Evolutionary conservation across 2,888 invertebrate species (phyloP), one percentile per base, ranked within the genome.

Genomic region (Mycogona germanica): DNA sequence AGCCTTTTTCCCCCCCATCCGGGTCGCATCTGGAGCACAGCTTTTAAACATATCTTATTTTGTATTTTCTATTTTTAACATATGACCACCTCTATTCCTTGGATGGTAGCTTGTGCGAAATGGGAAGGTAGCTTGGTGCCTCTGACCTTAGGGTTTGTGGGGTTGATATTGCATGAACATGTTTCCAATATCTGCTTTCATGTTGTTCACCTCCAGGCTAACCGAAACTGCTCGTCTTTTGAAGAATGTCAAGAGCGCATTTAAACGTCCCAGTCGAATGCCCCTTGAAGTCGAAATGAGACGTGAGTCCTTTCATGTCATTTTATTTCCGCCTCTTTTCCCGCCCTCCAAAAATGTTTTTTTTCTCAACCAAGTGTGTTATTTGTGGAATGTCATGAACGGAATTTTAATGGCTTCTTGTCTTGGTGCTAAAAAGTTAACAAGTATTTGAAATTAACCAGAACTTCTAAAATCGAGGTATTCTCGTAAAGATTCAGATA

Each of bases 151-250:
- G n/a, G n/a, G n/a, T n/a, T n/a, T n/a, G n/a, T n/a, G n/a, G n/a
- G n/a, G n/a, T n/a, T n/a, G n/a, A n/a, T n/a, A n/a, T n/a, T n/a
- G n/a, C n/a, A n/a, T n/a, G n/a, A n/a, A n/a, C n/a, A n/a, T n/a
- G n/a, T n/a, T n/a, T n/a, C n/a, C n/a, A n/a, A n/a, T n/a, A n/a
- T n/a, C n/a, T 32, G 35, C 9, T 32, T 32, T 32, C 9, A 32
- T 9, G 7, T 41, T 17, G 41, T 14, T 41, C 12, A 55, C 40
- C 76, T 78, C 71, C 82, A 92, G 91, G 82, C 83, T 92, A 75
- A 89, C 91, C 75, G 95, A 96, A 82, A 93, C 92, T 69, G 92
- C 93, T 72, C 82, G 93, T 67, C 81, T 96, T 71, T 82, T 96
- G 75, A 85, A 87, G 76, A 89, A 87, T 76, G 88, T 91, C 64